Base-by-base conservation (phyloP, 2,888 invertebrate genomes). In the Conistra vaccinii region DNA sequence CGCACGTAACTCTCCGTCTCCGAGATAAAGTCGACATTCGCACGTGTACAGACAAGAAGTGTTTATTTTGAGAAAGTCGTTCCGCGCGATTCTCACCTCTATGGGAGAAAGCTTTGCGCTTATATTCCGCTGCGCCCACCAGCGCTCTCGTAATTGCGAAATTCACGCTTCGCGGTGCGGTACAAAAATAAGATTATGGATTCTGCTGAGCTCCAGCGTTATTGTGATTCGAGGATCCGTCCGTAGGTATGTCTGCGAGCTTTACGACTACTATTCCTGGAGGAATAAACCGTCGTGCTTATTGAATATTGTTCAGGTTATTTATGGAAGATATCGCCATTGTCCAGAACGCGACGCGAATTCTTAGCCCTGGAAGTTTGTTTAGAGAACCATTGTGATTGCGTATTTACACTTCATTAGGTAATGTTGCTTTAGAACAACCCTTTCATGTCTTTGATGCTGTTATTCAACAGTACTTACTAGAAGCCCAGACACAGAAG, bases 131-230 rank as follows among this genome's bases (percentile, higher is more conserved):
- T 91, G 91, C 75, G 79, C 73, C 74, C 67, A 80, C 80, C 82
- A 82, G 78, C 82, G 90, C 89, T 91, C 92, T 93, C 93, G 93
- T 96, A 96, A 96, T 96, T 96, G 96, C 96, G 94, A 96, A 96
- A 96, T 96, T 96, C 95, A 96, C 96, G 96, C 96, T 96, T 93
- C 94, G 94, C 90, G 93, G 96, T 95, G 96, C 96, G 95, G 96
- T 96, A 96, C 96, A 96, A 96, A 96, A 96, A 96, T 96, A 96
- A 96, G 96, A 96, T 96, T 96, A 96, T 96, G 96, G 96, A 96
- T 96, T 96, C 96, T 91, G 94, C 94, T 96, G 96, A 96, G 96
- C 93, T 95, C 93, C 92, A 92, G 92, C 94, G 96, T 95, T 96
- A 96, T 96, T 96, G 95, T 96, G 96, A 96, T 96, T 96, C 96